Base-by-base conservation (phyloP, 1,140 invertebrate genomes). In the Adelges cooleyi region DNA sequence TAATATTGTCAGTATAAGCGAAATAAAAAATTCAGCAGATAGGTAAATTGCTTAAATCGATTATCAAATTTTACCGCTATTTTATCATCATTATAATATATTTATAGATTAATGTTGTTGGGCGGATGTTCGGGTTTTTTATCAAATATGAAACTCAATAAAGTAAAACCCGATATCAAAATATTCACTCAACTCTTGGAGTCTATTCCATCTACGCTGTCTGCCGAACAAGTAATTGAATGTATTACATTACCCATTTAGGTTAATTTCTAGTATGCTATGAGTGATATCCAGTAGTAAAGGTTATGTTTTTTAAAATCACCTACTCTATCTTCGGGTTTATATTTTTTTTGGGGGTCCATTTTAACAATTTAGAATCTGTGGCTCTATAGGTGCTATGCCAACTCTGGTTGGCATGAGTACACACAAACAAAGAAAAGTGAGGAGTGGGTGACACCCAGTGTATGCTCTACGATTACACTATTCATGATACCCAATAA, bases 51-150 rank as follows among this genome's bases (percentile, higher is more conserved):
- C 11, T 33, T n/a, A n/a, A n/a, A n/a, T n/a, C 25, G 3, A 22
- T 42, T 6, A 9, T 13, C 10, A 22, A 42, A 29, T 48, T 46
- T n/a, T 11, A 25, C 13, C 25, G 5, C 44, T 17, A 46, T 65
- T 27, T 23, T 48, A 23, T 29, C 44, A 27, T 17, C 17, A 9
- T 3, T 38, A 25, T 66, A 22, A 8, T 42, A 2, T 3, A 56
- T 54, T 20, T 48, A 22, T 66, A 79, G 84, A 66, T 80, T 96
- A 70, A 74, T 86, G 40, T 73, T 94, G n/a, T 74, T 95, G 54
- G 92, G 92, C 22, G 91, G 92, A 5, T 72, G 82, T 42, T 76
- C 78, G 3, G 84, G 84, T n/a, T 82, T 92, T 70, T 72, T 95
- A 9, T 72, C 80, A 52, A 77, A 82, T 69, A 92, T 95, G 89